These are phyloP conservation scores for Rhombomys opimus DNA, from an alignment of 2,113 vertebrate species.

Conservation along the genomic window DNA sequence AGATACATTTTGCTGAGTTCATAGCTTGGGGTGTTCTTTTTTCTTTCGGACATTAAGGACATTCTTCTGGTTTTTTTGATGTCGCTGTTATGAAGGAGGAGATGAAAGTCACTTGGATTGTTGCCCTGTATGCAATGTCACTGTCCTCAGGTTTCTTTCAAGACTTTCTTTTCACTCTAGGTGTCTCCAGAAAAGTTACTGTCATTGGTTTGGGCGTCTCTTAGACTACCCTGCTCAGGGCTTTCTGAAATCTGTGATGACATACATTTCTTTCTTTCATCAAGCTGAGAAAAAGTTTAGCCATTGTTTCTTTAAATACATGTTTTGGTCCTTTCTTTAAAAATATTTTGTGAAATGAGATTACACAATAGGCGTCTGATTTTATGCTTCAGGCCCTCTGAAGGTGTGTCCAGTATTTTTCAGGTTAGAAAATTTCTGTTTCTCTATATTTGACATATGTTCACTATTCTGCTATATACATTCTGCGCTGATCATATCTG, in stretches of 20 bases:
- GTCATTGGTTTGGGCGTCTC: neutral
- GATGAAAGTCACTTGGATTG: neutral
- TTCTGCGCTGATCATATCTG: neutral
- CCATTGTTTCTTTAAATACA: neutral
- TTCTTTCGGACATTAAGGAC: neutral
- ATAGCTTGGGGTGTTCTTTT: neutral
- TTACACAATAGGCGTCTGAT: neutral
- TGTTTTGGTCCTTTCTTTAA: neutral
- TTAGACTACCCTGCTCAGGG: neutral
- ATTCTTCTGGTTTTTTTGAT: neutral
- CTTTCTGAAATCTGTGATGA: conserved; percentile 12
- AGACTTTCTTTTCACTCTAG: neutral
- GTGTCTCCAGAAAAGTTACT: neutral
- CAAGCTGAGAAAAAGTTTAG: neutral
- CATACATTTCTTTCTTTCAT: neutral
- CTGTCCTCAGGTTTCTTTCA: neutral
- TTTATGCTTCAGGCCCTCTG: neutral
- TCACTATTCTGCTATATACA: neutral
- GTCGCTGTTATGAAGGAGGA: neutral
- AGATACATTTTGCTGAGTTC: neutral
- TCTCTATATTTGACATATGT: neutral
- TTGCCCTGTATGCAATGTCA: neutral
- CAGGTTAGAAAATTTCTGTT: neutral
- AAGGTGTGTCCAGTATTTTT: neutral
- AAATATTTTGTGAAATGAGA: neutral